phyloP scores from a whole-genome alignment of 1,140 invertebrate species.

The Bradynema listronoti region DNA sequence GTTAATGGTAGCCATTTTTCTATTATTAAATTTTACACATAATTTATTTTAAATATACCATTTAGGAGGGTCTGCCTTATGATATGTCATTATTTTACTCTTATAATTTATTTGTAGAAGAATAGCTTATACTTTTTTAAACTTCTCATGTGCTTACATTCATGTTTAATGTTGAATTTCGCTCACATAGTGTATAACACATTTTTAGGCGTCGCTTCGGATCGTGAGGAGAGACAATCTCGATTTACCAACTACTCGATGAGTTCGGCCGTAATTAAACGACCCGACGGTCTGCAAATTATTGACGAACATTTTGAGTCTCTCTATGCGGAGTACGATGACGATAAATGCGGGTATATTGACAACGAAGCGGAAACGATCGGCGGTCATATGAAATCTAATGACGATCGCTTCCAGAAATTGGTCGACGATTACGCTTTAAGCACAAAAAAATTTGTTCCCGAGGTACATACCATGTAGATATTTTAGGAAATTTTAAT shows the following conservation, averaged over 20 bases:
- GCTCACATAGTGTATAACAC: too few species aligned
- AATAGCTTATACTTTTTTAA: too few species aligned
- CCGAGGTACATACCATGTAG: background rate
- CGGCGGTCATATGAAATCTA: constrained; percentile 62
- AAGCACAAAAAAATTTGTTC: background rate
- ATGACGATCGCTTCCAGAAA: constrained; percentile 54
- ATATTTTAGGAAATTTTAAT: background rate
- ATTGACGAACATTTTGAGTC: constrained; percentile 86
- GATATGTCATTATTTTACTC: background rate
- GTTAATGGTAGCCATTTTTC: constrained; percentile 6
- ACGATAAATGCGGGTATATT: constrained; percentile 65
- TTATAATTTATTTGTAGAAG: too few species aligned
- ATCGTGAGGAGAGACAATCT: constrained; percentile 64
- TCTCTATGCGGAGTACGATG: constrained; percentile 78
- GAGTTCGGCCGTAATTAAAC: constrained; percentile 77
- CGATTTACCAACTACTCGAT: constrained; percentile 87
- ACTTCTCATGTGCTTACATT: constrained; percentile 1
- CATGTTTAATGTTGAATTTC: background rate
- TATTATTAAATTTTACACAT: too few species aligned
- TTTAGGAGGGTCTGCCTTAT: too few species aligned
- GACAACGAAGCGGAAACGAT: constrained; percentile 60
- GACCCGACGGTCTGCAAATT: constrained; percentile 74
- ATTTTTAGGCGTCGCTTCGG: constrained; percentile 1
- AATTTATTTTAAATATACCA: too few species aligned
- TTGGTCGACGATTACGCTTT: constrained; percentile 12